phyloP scores from a whole-genome alignment of 2,888 invertebrate species.

The Vesta saturnalis region DNA sequence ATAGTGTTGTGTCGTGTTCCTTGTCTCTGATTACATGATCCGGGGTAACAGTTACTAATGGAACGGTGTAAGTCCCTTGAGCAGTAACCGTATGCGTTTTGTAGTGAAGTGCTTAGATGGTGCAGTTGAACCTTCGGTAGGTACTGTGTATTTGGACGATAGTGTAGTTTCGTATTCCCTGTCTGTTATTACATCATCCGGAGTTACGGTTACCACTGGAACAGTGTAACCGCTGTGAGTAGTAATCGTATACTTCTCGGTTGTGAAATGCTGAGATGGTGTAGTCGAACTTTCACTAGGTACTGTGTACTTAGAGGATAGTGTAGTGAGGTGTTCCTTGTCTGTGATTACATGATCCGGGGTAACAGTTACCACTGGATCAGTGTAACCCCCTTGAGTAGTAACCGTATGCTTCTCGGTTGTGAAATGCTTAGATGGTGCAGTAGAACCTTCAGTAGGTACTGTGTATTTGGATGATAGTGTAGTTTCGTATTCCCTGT shows the following conservation, averaged over 20 bases:
- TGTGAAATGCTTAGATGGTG: background rate
- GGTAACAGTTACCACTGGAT: slow-evolving; percentile 3
- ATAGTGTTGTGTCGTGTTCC: background rate
- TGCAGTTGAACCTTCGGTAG: slow-evolving; percentile 27
- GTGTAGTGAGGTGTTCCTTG: background rate
- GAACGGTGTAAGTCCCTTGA: slow-evolving; percentile 17
- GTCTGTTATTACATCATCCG: background rate
- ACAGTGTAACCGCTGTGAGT: background rate
- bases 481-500: background rate
- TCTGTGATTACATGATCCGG: background rate
- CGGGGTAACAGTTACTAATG: slow-evolving; percentile 6
- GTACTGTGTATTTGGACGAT: slow-evolving; percentile 38
- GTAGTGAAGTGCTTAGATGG: background rate
- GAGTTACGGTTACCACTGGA: slow-evolving; percentile 7
- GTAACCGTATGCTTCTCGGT: background rate
- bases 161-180: slow-evolving; percentile 25
- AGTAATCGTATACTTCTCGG: background rate
- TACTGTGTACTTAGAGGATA: background rate
- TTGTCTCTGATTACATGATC: background rate
- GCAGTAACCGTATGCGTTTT: no score
- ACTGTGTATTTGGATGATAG: background rate
- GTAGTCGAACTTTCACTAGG: background rate
- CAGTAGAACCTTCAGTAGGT: background rate
- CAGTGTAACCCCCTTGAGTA: background rate
- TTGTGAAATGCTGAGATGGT: background rate